Base-by-base conservation (phyloP, 2,113 vertebrate species). In the Salvelinus alpinus region DNA sequence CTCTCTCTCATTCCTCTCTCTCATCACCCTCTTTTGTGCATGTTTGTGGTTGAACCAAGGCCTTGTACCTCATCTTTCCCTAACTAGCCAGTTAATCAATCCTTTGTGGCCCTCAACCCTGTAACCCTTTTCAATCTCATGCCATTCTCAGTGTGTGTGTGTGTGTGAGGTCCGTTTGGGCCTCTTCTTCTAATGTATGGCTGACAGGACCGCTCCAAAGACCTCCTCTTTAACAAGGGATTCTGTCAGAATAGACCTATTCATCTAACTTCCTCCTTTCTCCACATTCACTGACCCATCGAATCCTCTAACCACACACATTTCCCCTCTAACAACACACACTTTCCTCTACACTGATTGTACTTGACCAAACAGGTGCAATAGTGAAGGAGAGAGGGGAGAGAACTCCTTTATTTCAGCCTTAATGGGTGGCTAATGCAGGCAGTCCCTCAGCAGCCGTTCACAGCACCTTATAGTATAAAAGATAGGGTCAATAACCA, bases 161-260 rank as follows among this genome's bases (percentile, higher is more conserved):
- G 38, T 44, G 8, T 44, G 38, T 44, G 38, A 44, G 38, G 2
- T 44, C 38, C 2, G 0, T 44, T 44, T 44, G 34, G 34, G 34
- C 34, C 34, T 44, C 9, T 44, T 44, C 38, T 44, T 44, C 38
- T 44, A 44, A 44, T 44, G 9, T 44, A 44, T 11, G 38, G 38
- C 38, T 44, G 38, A 44, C 38, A 44, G 38, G 38, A 44, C 38
- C 2, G 9, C 38, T 44, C 8, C 8, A 44, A 44, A 44, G 38
- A 44, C 38, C 38, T 38, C 38, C 38, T 11, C 38, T 76, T 74
- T 16, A 78, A 64, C 27, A 68, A 16, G 66, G 27, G 16, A 4
- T 3, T 31, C 65, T 67, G 65, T 20, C 54, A 54, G 69, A 82
- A 3, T 71, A 12, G 66, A 66, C 22, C 64, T 62, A 60, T 81